Conservation (phyloP, 2,113 vertebrate species). For the Epinephelus fuscoguttatus region DNA sequence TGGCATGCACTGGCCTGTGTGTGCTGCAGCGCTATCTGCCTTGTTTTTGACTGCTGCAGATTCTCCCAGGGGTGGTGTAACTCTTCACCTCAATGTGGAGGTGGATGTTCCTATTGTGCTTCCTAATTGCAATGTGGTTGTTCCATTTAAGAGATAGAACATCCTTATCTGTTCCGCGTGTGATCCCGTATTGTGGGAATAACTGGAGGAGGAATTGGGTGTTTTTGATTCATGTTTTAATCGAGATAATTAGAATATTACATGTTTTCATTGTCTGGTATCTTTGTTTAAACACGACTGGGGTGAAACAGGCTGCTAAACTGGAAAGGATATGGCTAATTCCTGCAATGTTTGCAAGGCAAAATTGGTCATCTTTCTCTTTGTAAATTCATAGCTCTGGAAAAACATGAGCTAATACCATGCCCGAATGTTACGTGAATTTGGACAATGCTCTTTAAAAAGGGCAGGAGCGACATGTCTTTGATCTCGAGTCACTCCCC, state of each 20-base stretch:
- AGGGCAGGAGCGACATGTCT: neutral
- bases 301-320: neutral
- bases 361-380: neutral
- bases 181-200: constrained; percentile 48
- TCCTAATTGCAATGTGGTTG: constrained; percentile 86
- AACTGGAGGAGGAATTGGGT: neutral
- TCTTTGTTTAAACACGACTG: neutral
- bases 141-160: constrained; percentile 83
- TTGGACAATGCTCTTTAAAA: constrained; percentile 12
- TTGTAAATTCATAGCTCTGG: neutral
- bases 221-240: constrained; percentile 29
- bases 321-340: neutral
- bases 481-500: constrained; percentile 37
- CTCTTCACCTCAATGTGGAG: constrained; percentile 82
- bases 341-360: neutral
- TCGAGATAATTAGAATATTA: constrained; percentile 4
- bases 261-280: constrained; percentile 9
- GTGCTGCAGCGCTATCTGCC: constrained; percentile 63
- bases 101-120: constrained; percentile 87
- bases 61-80: constrained; percentile 81
- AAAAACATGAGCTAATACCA: neutral
- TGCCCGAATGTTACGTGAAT: neutral
- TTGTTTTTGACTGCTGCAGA: constrained; percentile 81
- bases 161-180: constrained; percentile 67
- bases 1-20: constrained; percentile 26